Base-by-base conservation (phyloP, 2,797 vertebrate species). In the Acrocephalus scirpaceus region DNA sequence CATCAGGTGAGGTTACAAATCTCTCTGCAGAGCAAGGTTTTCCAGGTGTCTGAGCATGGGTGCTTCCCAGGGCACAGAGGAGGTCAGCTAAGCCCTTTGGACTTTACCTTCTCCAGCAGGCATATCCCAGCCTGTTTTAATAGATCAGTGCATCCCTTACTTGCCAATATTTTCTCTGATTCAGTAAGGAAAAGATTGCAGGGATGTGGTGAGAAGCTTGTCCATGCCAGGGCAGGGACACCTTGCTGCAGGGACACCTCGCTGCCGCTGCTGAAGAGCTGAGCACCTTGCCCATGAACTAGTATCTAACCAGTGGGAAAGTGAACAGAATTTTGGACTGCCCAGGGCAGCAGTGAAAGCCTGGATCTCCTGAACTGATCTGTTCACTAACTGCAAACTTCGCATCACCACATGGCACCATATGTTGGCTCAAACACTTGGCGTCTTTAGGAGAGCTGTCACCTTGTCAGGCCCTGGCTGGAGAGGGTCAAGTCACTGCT, bases 131-230 rank as follows among this genome's bases (percentile, higher is more conserved):
- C 44, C 21, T 67, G 17, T 38, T 66, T n/a, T n/a, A 86, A 36
- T 2, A 76, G n/a, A 48, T 5, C 0, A 0, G 21, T 12, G 15
- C 21, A 64, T 54, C 22, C 51, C 36, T 47, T 34, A 13, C 22
- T 64, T 72, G 32, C 57, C 34, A 22, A 0, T 25, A 26, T 60
- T 83, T 85, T 22, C 11, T 82, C 16, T 3, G 10, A 29, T 48
- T 73, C 40, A 66, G 32, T 38, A 38, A 36, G 34, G 34, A 84
- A 72, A 80, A 25, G 38, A 62, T 48, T 0, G 1, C 13, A 38
- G 16, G 16, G 16, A 67, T 2, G 2, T 22, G 40, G 19, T 30
- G 60, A 93, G 40, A 36, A 82, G 51, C 51, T 56, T 62, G 38
- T 27, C 57, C 40, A 29, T 0, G 13, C 51, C 21, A 7, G 58